These are phyloP conservation scores for Polyodon spathula DNA, from an alignment of 2,113 vertebrate species.

Conservation along the genomic window DNA sequence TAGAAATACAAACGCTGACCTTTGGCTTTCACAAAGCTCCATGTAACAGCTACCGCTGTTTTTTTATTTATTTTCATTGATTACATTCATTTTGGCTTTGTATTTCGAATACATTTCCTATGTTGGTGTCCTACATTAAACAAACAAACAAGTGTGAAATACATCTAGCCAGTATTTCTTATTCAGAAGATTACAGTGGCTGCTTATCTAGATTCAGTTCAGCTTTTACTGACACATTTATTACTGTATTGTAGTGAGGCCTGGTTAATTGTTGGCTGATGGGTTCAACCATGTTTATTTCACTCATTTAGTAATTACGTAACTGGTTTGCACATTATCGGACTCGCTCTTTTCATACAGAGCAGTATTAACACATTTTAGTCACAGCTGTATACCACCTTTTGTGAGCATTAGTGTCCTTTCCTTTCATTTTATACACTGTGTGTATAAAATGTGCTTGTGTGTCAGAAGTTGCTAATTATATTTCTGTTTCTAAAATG, in stretches of 20 bases:
- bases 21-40: conserved; percentile 29
- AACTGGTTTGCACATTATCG: too few species aligned
- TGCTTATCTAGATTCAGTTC: background rate
- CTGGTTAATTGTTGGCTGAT: conserved; percentile 23
- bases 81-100: conserved; percentile 12
- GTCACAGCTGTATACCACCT: too few species aligned
- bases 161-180: background rate
- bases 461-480: too few species aligned
- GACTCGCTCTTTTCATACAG: too few species aligned
- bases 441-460: too few species aligned
- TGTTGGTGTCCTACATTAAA: conserved; percentile 2
- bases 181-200: background rate
- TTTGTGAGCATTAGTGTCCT: too few species aligned
- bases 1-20: conserved; percentile 44
- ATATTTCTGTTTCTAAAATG: too few species aligned
- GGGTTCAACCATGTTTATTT: too few species aligned
- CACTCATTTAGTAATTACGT: too few species aligned
- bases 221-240: conserved; percentile 7
- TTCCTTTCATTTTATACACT: too few species aligned
- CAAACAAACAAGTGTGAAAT: conserved; percentile 1
- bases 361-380: too few species aligned
- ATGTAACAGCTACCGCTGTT: conserved; percentile 3
- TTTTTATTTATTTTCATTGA: background rate
- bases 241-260: conserved; percentile 5
- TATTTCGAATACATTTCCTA: conserved; percentile 4